A percentile compares a stretch with the other conserved stretches of the same genome.
These are phyloP conservation scores for Leptopilina clavipes DNA, from an alignment of 1,140 invertebrate genomes.

Conservation along the genomic window DNA sequence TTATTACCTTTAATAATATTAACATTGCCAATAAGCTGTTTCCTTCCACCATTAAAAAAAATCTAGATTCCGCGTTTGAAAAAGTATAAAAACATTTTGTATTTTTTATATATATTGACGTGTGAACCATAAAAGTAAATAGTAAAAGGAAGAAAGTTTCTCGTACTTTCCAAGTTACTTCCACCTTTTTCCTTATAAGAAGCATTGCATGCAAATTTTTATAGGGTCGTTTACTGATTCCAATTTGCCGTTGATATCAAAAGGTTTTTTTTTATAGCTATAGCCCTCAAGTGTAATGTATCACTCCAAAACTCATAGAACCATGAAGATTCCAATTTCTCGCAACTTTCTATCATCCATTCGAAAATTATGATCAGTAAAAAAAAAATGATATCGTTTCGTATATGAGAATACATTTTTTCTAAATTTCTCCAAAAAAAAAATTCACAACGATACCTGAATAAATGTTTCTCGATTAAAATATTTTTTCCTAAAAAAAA, in stretches of 20 bases:
- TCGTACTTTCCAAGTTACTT: not conserved
- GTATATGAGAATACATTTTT: not conserved
- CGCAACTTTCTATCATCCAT: constrained; percentile 10
- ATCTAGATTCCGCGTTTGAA: not conserved
- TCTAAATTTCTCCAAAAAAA: not conserved
- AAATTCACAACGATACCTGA: no score
- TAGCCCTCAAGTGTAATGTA: constrained; percentile 17
- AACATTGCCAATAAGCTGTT: no score
- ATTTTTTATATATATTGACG: not conserved
- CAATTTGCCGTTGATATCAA: constrained; percentile 22
- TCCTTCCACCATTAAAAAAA: no score
- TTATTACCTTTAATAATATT: no score
- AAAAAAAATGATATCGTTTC: not conserved
- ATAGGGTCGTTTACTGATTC: constrained; percentile 24
- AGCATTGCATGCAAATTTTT: constrained; percentile 31
- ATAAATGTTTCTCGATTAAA: no score
- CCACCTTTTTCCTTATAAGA: constrained; percentile 10
- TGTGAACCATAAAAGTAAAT: not conserved
- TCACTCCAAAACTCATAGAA: constrained; percentile 3
- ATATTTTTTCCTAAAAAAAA: no score
- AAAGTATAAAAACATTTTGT: no score
- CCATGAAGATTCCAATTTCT: constrained; percentile 27
- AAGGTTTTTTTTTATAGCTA: constrained; percentile 25
- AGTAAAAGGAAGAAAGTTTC: not conserved
- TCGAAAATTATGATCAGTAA: not conserved